Conservation (phyloP, 2,113 vertebrate species). For the Melanotaenia duboulayi region DNA sequence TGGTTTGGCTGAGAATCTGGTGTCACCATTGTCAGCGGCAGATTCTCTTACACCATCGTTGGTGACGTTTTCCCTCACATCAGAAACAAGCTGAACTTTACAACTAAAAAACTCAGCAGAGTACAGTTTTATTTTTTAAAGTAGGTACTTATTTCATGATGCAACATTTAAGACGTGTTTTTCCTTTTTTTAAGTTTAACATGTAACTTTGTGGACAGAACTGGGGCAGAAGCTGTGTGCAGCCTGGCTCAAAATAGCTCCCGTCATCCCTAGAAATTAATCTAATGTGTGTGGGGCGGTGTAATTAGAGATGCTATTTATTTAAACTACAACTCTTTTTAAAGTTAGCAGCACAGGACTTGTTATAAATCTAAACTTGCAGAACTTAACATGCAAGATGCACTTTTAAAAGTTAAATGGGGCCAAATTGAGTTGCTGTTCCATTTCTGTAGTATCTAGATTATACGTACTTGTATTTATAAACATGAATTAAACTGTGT, state of each 20-base stretch:
- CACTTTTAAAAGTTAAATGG: constrained; percentile 11
- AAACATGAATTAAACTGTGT: background rate
- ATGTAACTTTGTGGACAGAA: constrained; percentile 53
- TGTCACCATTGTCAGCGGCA: no score
- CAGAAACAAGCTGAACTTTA: constrained; percentile 17
- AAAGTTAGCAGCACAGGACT: constrained; percentile 18
- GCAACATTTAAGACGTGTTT: constrained; percentile 33
- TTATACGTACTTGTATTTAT: background rate
- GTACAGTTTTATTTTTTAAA: background rate
- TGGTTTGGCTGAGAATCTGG: no score
- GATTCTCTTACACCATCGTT: no score
- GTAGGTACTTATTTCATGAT: constrained; percentile 11
- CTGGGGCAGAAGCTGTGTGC: constrained; percentile 32
- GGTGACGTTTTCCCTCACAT: background rate
- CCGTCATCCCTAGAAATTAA: constrained; percentile 31
- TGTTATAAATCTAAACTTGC: constrained; percentile 12
- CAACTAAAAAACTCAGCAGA: constrained; percentile 29
- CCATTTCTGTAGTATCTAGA: background rate
- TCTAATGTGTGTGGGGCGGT: constrained; percentile 4
- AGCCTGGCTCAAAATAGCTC: constrained; percentile 22
- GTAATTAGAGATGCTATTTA: constrained; percentile 42
- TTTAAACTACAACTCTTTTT: constrained; percentile 11
- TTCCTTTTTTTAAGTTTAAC: constrained; percentile 8
- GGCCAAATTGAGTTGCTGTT: background rate
- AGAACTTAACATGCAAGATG: background rate